Conservation (phyloP, 1,140 invertebrate species). For the Trigoniulus corallinus region DNA sequence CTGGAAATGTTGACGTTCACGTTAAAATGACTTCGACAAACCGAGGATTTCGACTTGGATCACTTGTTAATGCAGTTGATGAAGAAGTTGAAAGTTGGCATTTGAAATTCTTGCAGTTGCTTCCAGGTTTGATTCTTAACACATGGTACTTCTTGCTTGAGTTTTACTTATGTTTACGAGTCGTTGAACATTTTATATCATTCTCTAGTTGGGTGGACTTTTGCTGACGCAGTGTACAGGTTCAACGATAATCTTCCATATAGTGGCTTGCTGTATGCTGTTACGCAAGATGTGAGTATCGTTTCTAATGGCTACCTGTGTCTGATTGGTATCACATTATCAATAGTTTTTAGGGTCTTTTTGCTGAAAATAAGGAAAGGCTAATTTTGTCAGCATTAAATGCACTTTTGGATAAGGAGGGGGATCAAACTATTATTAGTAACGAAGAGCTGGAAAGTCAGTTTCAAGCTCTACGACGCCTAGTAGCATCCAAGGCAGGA, state of each 20-base stretch:
- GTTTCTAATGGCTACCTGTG: not conserved
- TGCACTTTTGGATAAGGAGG: conserved; percentile 51
- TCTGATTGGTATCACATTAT: conserved; percentile 8
- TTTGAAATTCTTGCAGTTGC: conserved; percentile 61
- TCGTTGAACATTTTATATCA: not conserved
- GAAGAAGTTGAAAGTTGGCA: conserved; percentile 85
- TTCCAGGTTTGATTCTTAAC: conserved; percentile 30
- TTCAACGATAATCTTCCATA: conserved; percentile 98
- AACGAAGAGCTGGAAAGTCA: conserved; percentile 67
- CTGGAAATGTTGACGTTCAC: conserved; percentile 94
- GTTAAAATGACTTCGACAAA: conserved; percentile 70
- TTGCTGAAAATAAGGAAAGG: conserved; percentile 97
- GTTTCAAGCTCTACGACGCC: conserved; percentile 78
- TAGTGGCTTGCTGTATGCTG: conserved; percentile 87
- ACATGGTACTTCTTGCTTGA: not conserved
- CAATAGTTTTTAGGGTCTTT: conserved; percentile 56
- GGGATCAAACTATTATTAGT: conserved; percentile 39
- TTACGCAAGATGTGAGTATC: conserved; percentile 77
- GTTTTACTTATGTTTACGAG: not conserved
- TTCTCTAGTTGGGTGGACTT: conserved; percentile 42
- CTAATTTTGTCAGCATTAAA: conserved; percentile 66
- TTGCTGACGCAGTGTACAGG: conserved; percentile 48
- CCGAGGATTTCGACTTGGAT: conserved; percentile 70
- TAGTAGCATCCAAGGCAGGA: conserved; percentile 93
- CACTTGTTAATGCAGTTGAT: conserved; percentile 69